Percentiles rank a stretch among this genome's conserved stretches.
These are phyloP conservation scores for Celastrina argiolus DNA, from an alignment of 2,888 invertebrate genomes.

Conservation along the genomic window DNA sequence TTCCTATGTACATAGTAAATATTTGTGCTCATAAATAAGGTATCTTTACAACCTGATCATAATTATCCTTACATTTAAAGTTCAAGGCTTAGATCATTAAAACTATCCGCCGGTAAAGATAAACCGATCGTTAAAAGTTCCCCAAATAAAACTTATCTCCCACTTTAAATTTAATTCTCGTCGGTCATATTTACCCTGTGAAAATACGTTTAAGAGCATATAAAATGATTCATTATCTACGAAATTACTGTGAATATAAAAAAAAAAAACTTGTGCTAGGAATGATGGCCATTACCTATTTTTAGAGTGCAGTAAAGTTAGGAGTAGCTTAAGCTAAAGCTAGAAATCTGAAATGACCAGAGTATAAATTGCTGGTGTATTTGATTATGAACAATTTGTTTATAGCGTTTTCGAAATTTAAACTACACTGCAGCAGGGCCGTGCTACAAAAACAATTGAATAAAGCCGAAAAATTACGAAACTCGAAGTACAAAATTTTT, in stretches of 20 bases:
- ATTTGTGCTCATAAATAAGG: neutral
- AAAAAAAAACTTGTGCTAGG: neutral
- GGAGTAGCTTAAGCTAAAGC: too few species aligned
- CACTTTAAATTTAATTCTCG: conserved; percentile 6
- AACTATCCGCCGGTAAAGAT: conserved; percentile 11
- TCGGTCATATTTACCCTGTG: conserved; percentile 7
- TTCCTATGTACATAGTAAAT: neutral
- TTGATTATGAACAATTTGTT: too few species aligned
- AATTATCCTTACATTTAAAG: conserved; percentile 7
- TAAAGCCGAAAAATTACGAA: too few species aligned
- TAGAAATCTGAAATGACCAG: too few species aligned
- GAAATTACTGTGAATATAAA: neutral
- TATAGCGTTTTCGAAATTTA: too few species aligned
- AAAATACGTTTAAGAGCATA: neutral
- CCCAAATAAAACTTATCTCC: conserved; percentile 13
- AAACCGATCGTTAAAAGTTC: conserved; percentile 13
- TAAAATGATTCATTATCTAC: neutral
- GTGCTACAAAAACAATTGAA: too few species aligned
- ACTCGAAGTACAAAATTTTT: too few species aligned
- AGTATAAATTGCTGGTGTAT: too few species aligned
- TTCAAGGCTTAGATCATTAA: conserved; percentile 12
- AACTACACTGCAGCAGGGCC: too few species aligned
- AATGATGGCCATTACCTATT: neutral
- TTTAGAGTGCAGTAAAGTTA: neutral
- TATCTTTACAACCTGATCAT: neutral